Evolutionary conservation across 2,113 vertebrate genomes (phyloP).

Genomic region (Okapia johnstoni): DNA sequence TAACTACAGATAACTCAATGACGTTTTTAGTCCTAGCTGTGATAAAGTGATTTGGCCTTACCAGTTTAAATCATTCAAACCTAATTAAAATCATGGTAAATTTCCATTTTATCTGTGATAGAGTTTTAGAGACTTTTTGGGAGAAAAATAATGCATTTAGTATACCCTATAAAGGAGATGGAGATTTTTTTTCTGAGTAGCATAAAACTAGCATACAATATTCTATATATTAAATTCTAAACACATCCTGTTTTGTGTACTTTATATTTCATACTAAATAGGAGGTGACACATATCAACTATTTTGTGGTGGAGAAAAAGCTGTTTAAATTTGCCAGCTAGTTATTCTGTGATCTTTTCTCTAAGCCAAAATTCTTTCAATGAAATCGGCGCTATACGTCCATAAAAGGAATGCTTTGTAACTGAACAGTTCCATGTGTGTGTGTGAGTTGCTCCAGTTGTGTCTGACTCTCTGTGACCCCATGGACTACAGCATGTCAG

Average conservation of each 20-base stretch:
- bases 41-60: slow-evolving; percentile 15
- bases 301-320: background rate
- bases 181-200: background rate
- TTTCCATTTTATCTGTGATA: background rate
- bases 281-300: background rate
- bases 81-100: slow-evolving; percentile 14
- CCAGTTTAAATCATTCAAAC: slow-evolving; percentile 17
- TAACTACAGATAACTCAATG: slow-evolving; percentile 12
- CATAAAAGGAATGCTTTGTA: background rate
- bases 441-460: background rate
- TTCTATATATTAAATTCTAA: background rate
- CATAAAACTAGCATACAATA: background rate
- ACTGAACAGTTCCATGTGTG: rapidly evolving
- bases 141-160: background rate
- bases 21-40: background rate
- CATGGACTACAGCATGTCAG: background rate
- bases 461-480: background rate
- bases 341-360: background rate
- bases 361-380: background rate
- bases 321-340: background rate
- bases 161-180: background rate
- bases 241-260: background rate
- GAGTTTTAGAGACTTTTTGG: background rate
- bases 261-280: background rate
- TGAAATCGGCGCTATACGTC: background rate